Evolutionary conservation across 1,140 invertebrate species (phyloP).

Genomic region (Trialeurodes vaporariorum): DNA sequence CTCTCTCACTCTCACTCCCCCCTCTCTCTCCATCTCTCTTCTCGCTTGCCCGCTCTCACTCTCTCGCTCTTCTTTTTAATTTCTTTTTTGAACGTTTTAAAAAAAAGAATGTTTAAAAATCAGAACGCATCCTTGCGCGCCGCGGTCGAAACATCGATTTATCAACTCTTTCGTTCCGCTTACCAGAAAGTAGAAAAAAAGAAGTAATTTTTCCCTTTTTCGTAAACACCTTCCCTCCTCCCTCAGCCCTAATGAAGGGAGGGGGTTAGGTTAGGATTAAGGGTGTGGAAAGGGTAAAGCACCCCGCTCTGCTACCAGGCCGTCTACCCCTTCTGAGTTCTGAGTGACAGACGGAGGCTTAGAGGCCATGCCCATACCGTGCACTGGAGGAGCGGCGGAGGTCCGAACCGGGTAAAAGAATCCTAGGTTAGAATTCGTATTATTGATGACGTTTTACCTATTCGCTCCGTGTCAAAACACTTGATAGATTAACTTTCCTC

Average conservation of each 20-base stretch:
- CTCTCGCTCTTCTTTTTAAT: too few species aligned
- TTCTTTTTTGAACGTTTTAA: too few species aligned
- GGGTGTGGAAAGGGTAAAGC: not conserved
- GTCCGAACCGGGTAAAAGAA: not conserved
- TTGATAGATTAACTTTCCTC: conserved; percentile 1
- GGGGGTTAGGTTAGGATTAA: not conserved
- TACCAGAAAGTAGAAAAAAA: not conserved
- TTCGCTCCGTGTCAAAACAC: not conserved
- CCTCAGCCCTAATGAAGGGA: too few species aligned
- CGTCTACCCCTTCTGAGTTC: not conserved
- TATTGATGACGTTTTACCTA: not conserved
- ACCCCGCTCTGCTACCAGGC: not conserved
- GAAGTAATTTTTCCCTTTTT: not conserved
- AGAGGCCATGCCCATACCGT: not conserved
- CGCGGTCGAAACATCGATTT: too few species aligned
- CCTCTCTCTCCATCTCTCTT: too few species aligned
- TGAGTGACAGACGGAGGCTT: too few species aligned
- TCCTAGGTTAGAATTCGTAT: not conserved
- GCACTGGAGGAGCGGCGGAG: not conserved
- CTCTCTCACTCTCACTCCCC: too few species aligned
- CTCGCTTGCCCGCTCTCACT: too few species aligned
- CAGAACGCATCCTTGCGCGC: too few species aligned
- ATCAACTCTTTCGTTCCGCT: not conserved
- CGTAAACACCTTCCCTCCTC: too few species aligned
- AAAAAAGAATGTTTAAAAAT: too few species aligned